Evolutionary conservation across 37 sponge, comb jelly and placozoan genomes (phyloP).

Genomic region (Theonella swinhoei): DNA sequence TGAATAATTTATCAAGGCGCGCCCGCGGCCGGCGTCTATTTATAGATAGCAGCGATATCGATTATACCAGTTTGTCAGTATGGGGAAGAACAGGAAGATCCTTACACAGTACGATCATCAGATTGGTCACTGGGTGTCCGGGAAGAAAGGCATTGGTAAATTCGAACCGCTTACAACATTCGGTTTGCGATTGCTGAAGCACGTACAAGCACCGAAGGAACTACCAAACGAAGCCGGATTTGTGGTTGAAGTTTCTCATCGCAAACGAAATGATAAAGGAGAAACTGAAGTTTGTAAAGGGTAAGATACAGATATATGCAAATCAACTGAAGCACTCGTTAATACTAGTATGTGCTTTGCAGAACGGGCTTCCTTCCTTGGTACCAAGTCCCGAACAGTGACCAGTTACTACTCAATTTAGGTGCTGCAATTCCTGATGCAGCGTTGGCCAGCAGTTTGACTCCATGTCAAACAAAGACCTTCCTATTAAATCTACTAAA

Average conservation of each 20-base stretch:
- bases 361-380: neutral
- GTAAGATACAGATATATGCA: neutral
- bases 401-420: neutral
- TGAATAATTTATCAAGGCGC: too few species aligned
- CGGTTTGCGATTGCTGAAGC: slow-evolving; percentile 27
- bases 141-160: neutral
- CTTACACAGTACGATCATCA: neutral
- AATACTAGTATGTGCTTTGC: too few species aligned
- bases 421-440: neutral
- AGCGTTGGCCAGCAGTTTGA: neutral
- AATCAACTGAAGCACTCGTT: too few species aligned
- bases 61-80: too few species aligned
- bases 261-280: neutral
- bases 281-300: neutral
- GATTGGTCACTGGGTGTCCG: slow-evolving; percentile 25
- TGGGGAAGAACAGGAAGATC: too few species aligned
- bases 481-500: neutral
- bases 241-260: slow-evolving; percentile 36
- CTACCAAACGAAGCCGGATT: slow-evolving; percentile 23
- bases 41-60: too few species aligned
- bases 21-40: too few species aligned
- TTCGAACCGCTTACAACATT: slow-evolving; percentile 38
- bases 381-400: slow-evolving; percentile 2
- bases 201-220: slow-evolving; percentile 17
- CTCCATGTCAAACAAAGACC: neutral